Percentiles rank a stretch among this genome's conserved stretches.
phyloP scores from a whole-genome alignment of 2,113 vertebrate species.

The Cacatua alba region DNA sequence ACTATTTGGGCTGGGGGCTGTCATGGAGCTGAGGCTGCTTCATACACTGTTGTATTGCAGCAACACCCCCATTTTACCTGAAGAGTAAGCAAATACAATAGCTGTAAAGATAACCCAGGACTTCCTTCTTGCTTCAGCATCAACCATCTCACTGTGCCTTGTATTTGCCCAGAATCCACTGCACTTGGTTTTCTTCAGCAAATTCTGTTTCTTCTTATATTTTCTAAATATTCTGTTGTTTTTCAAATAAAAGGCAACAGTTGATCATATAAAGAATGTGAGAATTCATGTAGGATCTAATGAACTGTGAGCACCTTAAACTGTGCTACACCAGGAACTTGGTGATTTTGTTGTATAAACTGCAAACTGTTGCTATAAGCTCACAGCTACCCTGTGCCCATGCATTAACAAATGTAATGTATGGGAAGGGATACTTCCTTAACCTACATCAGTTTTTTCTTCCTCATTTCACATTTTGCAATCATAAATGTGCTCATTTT shows the following conservation, averaged over 20 bases:
- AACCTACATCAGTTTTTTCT: no score
- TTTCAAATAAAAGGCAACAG: neutral
- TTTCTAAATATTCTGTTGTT: neutral
- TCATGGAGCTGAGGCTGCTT: neutral
- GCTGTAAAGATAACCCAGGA: neutral
- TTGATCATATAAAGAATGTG: neutral
- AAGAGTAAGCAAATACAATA: neutral
- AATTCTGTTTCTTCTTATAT: neutral
- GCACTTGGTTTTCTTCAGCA: neutral
- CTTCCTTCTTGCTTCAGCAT: neutral
- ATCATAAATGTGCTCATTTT: neutral
- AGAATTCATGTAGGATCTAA: neutral
- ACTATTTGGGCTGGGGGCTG: neutral
- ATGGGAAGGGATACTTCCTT: neutral
- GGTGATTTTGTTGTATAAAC: neutral
- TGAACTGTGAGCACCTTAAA: neutral
- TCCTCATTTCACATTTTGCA: neutral
- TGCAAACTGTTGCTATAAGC: neutral
- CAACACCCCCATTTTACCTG: neutral
- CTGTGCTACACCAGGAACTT: neutral
- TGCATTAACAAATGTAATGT: neutral
- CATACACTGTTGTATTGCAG: neutral
- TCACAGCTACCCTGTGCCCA: neutral
- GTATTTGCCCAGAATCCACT: neutral
- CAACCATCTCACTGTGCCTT: neutral